Percentiles rank a stretch among this genome's conserved stretches.
Conservation (phyloP, 1,140 invertebrate genomes). For the Ctenoplectra terminalis region DNA sequence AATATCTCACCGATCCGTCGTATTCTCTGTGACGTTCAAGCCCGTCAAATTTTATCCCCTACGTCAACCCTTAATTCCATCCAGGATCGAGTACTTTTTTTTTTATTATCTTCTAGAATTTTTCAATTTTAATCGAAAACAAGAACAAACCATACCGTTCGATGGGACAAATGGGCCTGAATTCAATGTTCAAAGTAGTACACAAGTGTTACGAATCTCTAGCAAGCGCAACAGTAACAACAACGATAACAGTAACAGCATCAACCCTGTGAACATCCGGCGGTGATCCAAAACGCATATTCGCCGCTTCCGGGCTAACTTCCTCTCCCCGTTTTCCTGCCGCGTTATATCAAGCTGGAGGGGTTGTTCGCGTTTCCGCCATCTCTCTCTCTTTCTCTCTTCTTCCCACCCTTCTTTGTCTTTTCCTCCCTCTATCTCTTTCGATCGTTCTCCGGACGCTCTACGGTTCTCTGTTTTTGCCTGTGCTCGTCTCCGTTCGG, state of each 20-base stretch:
- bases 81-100: too few species aligned
- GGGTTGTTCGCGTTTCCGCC: slow-evolving; percentile 60
- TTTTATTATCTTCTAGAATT: too few species aligned
- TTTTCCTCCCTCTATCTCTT: slow-evolving; percentile 27
- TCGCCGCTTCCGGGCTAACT: slow-evolving; percentile 73
- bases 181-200: not conserved
- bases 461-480: slow-evolving; percentile 53
- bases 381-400: not conserved
- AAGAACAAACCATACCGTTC: too few species aligned
- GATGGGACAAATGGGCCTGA: too few species aligned
- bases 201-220: not conserved
- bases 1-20: slow-evolving; percentile 28
- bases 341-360: slow-evolving; percentile 63
- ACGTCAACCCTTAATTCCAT: too few species aligned
- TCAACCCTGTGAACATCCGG: slow-evolving; percentile 60
- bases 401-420: too few species aligned
- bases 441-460: not conserved
- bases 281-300: slow-evolving; percentile 72
- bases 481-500: slow-evolving; percentile 57
- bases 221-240: slow-evolving; percentile 20
- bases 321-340: slow-evolving; percentile 45
- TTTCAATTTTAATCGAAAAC: too few species aligned
- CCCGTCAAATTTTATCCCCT: not conserved
- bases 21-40: slow-evolving; percentile 8
- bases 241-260: slow-evolving; percentile 46